Evolutionary conservation across 2,797 vertebrate genomes (phyloP).

Genomic region (Arrhamphus sclerolepis): DNA sequence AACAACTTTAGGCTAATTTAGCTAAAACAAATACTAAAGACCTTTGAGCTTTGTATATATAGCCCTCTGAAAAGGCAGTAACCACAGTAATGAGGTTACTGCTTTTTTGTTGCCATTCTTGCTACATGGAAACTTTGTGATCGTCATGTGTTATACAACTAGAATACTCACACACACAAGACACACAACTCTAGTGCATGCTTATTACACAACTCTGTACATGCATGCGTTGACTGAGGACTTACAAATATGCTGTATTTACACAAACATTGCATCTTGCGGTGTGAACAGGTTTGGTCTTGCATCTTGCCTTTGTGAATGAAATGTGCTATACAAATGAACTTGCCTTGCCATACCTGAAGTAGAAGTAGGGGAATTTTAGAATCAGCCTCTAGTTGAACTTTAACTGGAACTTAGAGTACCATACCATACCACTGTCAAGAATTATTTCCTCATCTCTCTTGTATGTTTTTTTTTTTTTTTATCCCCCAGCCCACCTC

Average conservation of each 20-base stretch:
- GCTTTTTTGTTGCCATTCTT: neutral
- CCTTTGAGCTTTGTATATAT: neutral
- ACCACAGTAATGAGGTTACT: neutral
- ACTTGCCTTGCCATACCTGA: no score
- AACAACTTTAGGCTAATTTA: no score
- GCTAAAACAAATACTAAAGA: neutral
- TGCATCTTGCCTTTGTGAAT: slow-evolving; percentile 30
- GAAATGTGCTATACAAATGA: no score
- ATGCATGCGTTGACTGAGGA: slow-evolving; percentile 4
- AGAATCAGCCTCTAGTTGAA: slow-evolving; percentile 27
- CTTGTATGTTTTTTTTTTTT: slow-evolving; percentile 35
- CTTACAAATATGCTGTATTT: slow-evolving; percentile 38
- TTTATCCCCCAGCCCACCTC: slow-evolving; percentile 39
- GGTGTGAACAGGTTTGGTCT: slow-evolving; percentile 47
- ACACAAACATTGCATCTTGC: slow-evolving; percentile 4
- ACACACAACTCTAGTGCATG: no score
- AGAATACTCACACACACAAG: no score
- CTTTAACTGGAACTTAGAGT: slow-evolving; percentile 25
- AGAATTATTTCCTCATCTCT: slow-evolving; percentile 32
- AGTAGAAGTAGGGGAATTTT: slow-evolving; percentile 7
- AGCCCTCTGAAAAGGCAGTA: neutral
- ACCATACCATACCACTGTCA: slow-evolving; percentile 2
- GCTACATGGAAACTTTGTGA: no score
- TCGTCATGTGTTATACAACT: no score
- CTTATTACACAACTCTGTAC: neutral